Evolutionary conservation across 2,888 invertebrate genomes (phyloP).

Genomic region (Chirona hameri): DNA sequence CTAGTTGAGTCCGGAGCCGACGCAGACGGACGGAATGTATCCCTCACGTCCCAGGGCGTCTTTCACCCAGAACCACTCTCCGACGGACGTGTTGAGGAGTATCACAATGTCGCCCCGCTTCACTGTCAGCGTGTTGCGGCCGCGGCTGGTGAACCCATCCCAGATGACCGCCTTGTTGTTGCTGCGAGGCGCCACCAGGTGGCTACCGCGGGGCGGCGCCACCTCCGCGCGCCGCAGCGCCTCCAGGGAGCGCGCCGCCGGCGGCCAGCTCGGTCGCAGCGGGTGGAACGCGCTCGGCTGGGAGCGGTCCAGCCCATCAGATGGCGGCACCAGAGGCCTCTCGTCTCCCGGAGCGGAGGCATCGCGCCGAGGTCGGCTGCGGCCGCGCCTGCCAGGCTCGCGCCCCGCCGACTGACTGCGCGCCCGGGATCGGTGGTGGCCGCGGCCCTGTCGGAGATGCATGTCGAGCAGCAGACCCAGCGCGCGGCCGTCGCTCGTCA

Average conservation of each 20-base stretch:
- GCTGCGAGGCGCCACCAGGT: conserved; percentile 23
- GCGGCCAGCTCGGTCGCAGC: neutral
- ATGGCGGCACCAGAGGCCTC: neutral
- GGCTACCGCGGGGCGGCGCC: neutral
- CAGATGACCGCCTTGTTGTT: conserved; percentile 25
- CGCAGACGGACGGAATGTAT: neutral
- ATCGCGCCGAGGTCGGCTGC: neutral
- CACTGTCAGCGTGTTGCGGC: conserved; percentile 23
- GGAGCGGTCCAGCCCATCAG: neutral
- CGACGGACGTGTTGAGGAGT: conserved; percentile 9
- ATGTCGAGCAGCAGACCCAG: conserved; percentile 8
- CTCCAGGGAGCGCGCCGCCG: neutral
- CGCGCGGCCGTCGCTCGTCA: conserved; percentile 43
- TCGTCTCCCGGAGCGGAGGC: neutral
- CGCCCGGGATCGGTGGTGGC: neutral
- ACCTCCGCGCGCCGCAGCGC: neutral
- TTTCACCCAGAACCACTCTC: conserved; percentile 27
- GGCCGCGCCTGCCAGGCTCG: neutral
- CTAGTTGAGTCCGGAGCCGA: neutral
- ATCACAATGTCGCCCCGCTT: conserved; percentile 12
- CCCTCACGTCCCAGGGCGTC: conserved; percentile 4
- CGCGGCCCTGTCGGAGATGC: neutral
- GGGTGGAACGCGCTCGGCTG: conserved; percentile 24
- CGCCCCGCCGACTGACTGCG: conserved; percentile 4
- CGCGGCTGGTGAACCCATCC: neutral